Evolutionary conservation across 2,888 invertebrate species (phyloP).

Genomic region (Epistrophe grossulariae): DNA sequence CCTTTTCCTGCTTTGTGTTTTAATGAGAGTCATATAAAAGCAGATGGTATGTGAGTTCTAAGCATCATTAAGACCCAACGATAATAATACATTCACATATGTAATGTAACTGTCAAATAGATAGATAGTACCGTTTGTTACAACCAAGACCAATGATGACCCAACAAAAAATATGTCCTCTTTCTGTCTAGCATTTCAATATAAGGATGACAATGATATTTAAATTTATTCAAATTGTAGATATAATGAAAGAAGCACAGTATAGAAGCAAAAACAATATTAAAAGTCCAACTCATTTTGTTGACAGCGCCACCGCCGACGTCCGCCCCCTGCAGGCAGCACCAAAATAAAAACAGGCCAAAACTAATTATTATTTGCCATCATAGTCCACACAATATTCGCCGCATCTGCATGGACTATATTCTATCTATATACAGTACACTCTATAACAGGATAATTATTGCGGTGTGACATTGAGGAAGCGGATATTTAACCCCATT

Average conservation of each 20-base stretch:
- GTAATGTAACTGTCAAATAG: background rate
- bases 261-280: background rate
- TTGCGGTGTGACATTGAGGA: conserved; percentile 14
- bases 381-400: conserved; percentile 2
- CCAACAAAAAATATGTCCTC: conserved; percentile 3
- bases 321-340: background rate
- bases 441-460: conserved; percentile 15
- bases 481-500: conserved; percentile 40
- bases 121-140: background rate
- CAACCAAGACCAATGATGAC: background rate
- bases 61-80: background rate
- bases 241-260: background rate
- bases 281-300: background rate
- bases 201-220: conserved; percentile 10
- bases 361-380: conserved; percentile 47
- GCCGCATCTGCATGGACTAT: conserved; percentile 10
- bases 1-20: background rate
- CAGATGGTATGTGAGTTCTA: background rate
- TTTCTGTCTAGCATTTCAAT: background rate
- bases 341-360: conserved; percentile 36
- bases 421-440: conserved; percentile 6
- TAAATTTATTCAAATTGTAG: conserved; percentile 40
- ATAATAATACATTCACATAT: background rate
- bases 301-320: background rate
- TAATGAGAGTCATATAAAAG: background rate